Base-by-base conservation (phyloP, 2,113 vertebrate genomes). In the Todiramphus saurophagus region DNA sequence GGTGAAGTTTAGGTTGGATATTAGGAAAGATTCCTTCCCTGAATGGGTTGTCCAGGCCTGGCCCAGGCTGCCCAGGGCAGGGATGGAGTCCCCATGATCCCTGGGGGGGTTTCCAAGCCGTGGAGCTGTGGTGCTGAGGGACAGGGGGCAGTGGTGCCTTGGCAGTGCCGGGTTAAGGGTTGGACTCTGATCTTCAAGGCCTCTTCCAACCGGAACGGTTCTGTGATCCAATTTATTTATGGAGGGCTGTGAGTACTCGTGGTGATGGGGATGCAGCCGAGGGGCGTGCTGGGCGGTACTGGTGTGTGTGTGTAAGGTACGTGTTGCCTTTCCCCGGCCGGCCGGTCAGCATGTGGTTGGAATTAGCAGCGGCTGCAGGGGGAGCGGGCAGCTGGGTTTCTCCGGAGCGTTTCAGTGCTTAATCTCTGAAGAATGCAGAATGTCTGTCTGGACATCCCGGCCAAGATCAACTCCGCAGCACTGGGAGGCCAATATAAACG, bases 401-500 rank as follows among this genome's bases (percentile, higher is more conserved):
- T 96, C 93, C 67, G 16, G n/a, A 89, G 96, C 89, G 11, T 94
- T 93, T 58, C 91, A 89, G 83, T 96, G 87, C 92, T 76, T 95
- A 92, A 50, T 91, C 93, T 94, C 53, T 37, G 92, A 94, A 91
- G 96, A 96, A 95, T 72, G 93, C 82, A 82, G 97, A 87, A 89
- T 72, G 75, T 95, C 97, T 94, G 94, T 93, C 95, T 81, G 92
- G 72, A 79, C 90, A 15, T 48, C 75, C 64, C 15, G 9, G 96
- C 93, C 94, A 90, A 68, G 77, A 78, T 92, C 89, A 78, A 80
- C 94, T 80, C 90, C 9, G 10, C 77, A 82, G 87, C 94, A 83
- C 41, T 4, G 93, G 92, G 95, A 91, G 89, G 93, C 97, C 91
- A 86, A 88, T 39, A 16, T 95, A 96, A 97, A 96, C 89, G 88